Evolutionary conservation across 2,797 vertebrate species (phyloP).

Genomic region (Molossus alvarezi): DNA sequence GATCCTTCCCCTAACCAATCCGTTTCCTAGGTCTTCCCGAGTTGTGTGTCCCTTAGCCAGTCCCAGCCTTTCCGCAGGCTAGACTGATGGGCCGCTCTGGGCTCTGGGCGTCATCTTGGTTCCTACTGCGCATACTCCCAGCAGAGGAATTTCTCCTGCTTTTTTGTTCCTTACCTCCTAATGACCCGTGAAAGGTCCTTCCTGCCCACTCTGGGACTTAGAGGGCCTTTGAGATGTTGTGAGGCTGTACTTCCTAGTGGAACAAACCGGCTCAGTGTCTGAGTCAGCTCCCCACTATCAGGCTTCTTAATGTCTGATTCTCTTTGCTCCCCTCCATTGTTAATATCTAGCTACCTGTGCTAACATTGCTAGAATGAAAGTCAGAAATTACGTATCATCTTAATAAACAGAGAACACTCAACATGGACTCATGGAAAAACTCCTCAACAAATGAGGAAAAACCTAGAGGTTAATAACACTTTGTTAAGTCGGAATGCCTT

Average conservation of each 20-base stretch:
- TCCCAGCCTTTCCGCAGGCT: not conserved
- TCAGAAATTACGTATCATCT: not conserved
- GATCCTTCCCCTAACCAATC: not conserved
- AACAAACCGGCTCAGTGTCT: not conserved
- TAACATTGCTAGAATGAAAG: not conserved
- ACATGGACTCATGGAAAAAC: not conserved
- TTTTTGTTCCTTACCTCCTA: not conserved
- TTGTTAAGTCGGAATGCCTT: not conserved
- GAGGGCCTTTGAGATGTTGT: not conserved
- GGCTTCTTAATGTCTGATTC: not conserved
- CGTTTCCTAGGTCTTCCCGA: not conserved
- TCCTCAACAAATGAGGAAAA: not conserved
- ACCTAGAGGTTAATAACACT: not conserved
- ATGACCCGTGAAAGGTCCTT: not conserved
- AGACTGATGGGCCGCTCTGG: not conserved
- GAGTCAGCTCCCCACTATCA: not conserved
- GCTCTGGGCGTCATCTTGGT: not conserved
- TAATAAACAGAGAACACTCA: not conserved
- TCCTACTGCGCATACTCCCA: not conserved
- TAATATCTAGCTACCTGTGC: not conserved
- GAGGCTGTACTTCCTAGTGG: not conserved
- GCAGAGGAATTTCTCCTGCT: not conserved
- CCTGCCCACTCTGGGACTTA: not conserved
- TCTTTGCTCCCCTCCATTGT: not conserved
- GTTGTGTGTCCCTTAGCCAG: not conserved